A percentile compares a stretch with the other conserved stretches of the same genome.
Conservation (phyloP, 2,797 vertebrate genomes). For the Cephalopachus bancanus region DNA sequence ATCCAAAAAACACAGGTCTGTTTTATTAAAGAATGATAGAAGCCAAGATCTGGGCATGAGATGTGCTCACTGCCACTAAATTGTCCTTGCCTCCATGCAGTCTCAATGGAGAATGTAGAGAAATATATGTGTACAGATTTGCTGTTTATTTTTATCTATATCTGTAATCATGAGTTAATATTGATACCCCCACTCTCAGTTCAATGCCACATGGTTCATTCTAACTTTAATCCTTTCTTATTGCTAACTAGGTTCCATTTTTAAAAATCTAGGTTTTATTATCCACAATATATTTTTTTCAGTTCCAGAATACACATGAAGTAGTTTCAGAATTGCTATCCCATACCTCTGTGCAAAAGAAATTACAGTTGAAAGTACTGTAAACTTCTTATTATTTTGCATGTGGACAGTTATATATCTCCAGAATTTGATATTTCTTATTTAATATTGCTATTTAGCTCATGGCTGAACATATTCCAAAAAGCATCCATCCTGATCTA, state of each 20-base stretch:
- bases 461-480: background rate
- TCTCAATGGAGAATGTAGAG: background rate
- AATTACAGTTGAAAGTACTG: background rate
- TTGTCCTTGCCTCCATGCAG: background rate
- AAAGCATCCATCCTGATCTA: background rate
- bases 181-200: background rate
- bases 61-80: background rate
- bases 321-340: background rate
- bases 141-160: background rate
- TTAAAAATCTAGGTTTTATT: background rate
- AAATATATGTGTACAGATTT: background rate
- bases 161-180: background rate
- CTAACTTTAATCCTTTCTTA: background rate
- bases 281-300: slow-evolving; percentile 17
- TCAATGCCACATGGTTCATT: background rate
- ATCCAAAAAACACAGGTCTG: background rate
- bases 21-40: slow-evolving; percentile 9
- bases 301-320: background rate
- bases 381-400: background rate
- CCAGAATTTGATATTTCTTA: background rate
- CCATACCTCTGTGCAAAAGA: slow-evolving; percentile 12
- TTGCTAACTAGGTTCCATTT: background rate
- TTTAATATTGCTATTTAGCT: slow-evolving; percentile 37
- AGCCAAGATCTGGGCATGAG: background rate
- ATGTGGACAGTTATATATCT: background rate